phyloP scores from a whole-genome alignment of 2,113 vertebrate genomes.

The Halcyon malimbica region DNA sequence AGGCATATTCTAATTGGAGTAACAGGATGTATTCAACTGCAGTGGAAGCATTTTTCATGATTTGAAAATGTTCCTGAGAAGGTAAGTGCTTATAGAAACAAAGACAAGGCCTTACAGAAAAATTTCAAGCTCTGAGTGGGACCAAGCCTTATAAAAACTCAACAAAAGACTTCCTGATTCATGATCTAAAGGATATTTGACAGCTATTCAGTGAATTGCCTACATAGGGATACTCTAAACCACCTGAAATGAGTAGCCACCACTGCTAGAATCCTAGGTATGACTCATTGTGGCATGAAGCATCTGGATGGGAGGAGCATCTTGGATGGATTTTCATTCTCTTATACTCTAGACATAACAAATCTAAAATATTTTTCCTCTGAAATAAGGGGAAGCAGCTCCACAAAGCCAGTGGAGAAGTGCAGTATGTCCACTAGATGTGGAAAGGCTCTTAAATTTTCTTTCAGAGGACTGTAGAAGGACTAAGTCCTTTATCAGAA shows the following conservation, averaged over 20 bases:
- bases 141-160: not conserved
- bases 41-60: not conserved
- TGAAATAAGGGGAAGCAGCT: not conserved
- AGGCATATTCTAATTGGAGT: not conserved
- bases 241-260: not conserved
- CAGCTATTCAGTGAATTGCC: not conserved
- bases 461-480: not conserved
- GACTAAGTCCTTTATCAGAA: not conserved
- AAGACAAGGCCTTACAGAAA: not conserved
- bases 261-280: not conserved
- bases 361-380: not conserved
- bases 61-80: not conserved
- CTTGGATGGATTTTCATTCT: not conserved
- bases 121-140: not conserved
- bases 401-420: not conserved
- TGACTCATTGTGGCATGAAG: fast-evolving
- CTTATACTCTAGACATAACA: not conserved
- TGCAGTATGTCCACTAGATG: not conserved
- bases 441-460: not conserved
- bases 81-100: not conserved
- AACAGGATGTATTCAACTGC: not conserved
- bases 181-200: not conserved
- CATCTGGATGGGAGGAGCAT: not conserved
- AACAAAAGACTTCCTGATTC: not conserved
- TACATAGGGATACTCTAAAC: not conserved